A percentile compares a stretch with the other conserved stretches of the same genome.
phyloP scores from a whole-genome alignment of 2,113 vertebrate species.

The Mustelus asterias region DNA sequence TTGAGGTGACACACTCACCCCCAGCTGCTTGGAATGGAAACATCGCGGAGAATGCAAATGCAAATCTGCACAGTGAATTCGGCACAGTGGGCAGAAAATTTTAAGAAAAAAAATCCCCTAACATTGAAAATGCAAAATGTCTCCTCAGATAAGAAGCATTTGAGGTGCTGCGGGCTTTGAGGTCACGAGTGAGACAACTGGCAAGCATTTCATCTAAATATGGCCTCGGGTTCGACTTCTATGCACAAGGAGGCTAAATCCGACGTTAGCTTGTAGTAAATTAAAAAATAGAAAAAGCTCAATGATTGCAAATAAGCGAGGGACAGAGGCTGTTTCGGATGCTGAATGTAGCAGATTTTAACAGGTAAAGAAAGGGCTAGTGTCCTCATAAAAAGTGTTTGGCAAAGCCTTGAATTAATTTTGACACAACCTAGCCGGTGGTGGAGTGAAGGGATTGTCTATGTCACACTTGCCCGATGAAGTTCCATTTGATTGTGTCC shows the following conservation, averaged over 20 bases:
- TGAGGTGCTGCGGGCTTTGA: background rate
- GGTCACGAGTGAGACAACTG: background rate
- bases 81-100: constrained; percentile 13
- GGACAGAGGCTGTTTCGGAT: background rate
- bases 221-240: background rate
- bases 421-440: background rate
- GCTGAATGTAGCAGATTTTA: background rate
- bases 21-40: constrained; percentile 18
- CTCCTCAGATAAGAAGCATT: background rate
- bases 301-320: background rate
- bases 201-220: background rate
- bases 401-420: background rate
- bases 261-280: background rate
- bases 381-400: background rate
- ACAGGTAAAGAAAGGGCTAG: background rate
- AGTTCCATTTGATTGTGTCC: background rate
- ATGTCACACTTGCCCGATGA: background rate
- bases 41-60: background rate
- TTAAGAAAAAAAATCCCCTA: constrained; percentile 30
- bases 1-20: background rate
- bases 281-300: background rate
- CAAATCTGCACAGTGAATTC: background rate
- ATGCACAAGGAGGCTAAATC: background rate
- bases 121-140: constrained; percentile 22
- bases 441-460: background rate